Evolutionary conservation across 2,113 vertebrate species (phyloP).

Genomic region (Cromileptes altivelis): DNA sequence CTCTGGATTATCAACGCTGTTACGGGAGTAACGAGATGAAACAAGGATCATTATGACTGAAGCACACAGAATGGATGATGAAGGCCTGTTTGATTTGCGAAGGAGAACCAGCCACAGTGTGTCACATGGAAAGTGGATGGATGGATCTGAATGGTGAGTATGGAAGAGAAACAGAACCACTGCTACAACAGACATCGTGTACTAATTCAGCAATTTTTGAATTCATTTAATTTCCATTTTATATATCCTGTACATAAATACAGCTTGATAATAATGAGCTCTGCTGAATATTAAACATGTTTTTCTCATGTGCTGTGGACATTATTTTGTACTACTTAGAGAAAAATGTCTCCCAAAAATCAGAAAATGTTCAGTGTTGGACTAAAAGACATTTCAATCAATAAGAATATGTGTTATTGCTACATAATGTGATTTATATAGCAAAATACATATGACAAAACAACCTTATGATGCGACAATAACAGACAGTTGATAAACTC

Average conservation of each 20-base stretch:
- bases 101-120: background rate
- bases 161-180: slow-evolving; percentile 12
- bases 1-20: slow-evolving; percentile 1
- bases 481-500: background rate
- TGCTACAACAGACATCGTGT: background rate
- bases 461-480: background rate
- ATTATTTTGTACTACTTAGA: slow-evolving; percentile 13
- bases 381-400: background rate
- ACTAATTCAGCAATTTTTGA: background rate
- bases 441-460: slow-evolving; percentile 34
- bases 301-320: slow-evolving; percentile 25
- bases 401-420: slow-evolving; percentile 41
- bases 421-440: slow-evolving; percentile 29
- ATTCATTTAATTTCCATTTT: slow-evolving; percentile 3
- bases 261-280: background rate
- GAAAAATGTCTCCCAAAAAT: too few species aligned
- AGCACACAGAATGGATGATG: slow-evolving; percentile 11
- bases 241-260: slow-evolving; percentile 21
- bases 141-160: slow-evolving; percentile 59
- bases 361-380: too few species aligned
- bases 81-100: slow-evolving; percentile 16
- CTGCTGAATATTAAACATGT: slow-evolving; percentile 53
- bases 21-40: slow-evolving; percentile 18
- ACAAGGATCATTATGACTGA: background rate
- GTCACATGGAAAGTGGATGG: background rate